Percentiles rank a stretch among this genome's conserved stretches.
phyloP scores from a whole-genome alignment of 2,797 vertebrate species.

The Pseudomugil tenellus region DNA sequence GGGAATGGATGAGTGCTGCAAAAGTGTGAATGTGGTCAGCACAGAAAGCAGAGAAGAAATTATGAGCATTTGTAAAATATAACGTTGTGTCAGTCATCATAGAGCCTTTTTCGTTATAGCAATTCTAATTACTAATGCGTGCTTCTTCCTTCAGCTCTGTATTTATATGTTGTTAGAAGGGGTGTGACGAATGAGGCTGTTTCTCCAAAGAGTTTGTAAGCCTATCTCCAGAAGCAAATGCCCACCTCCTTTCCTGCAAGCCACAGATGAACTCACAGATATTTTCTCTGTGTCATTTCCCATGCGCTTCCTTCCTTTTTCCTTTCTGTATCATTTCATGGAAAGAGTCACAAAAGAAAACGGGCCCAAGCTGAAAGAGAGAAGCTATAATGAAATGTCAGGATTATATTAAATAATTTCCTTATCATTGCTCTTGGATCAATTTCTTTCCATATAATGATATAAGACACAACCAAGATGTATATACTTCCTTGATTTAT shows the following conservation, averaged over 20 bases:
- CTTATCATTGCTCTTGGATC: slow-evolving; percentile 27
- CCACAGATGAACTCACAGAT: slow-evolving; percentile 30
- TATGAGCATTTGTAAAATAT: slow-evolving; percentile 24
- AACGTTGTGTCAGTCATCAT: slow-evolving; percentile 57
- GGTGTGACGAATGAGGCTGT: slow-evolving; percentile 23
- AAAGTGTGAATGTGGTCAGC: slow-evolving; percentile 56
- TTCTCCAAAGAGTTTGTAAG: slow-evolving; percentile 47
- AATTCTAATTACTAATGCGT: slow-evolving; percentile 20
- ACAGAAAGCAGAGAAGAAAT: slow-evolving; percentile 50
- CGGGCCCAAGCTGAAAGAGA: slow-evolving; percentile 1
- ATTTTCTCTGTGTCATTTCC: slow-evolving; percentile 61
- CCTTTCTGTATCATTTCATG: slow-evolving; percentile 53
- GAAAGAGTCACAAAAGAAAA: slow-evolving; percentile 61
- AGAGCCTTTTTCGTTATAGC: slow-evolving; percentile 8
- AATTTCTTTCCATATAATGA: slow-evolving; percentile 5
- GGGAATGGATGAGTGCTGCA: slow-evolving; percentile 13
- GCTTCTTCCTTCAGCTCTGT: slow-evolving; percentile 8
- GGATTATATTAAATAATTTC: slow-evolving; percentile 29
- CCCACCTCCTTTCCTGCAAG: slow-evolving; percentile 59
- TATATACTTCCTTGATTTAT: slow-evolving; percentile 3
- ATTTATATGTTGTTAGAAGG: slow-evolving; percentile 17
- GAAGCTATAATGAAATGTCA: slow-evolving; percentile 7
- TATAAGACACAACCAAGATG: background rate
- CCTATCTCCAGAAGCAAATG: slow-evolving; percentile 61
- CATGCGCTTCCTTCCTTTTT: slow-evolving; percentile 67